These are phyloP conservation scores for Abrostola tripartita DNA, from an alignment of 2,888 invertebrate genomes.

Conservation along the genomic window DNA sequence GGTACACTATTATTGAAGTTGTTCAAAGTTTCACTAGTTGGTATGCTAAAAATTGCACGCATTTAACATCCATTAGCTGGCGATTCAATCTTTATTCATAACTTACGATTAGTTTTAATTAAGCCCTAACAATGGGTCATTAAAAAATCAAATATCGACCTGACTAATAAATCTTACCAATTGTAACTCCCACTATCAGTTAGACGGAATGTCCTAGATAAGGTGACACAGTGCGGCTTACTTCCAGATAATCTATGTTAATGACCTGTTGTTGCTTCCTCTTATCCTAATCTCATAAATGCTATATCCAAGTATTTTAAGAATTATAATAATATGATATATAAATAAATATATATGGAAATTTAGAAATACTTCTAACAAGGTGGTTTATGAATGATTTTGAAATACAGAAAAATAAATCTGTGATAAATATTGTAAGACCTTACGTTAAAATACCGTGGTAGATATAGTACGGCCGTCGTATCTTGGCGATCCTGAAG, in stretches of 20 bases:
- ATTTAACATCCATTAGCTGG: background rate
- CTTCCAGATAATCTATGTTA: constrained; percentile 28
- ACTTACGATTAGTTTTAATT: background rate
- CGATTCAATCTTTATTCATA: background rate
- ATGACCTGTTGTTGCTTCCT: constrained; percentile 31
- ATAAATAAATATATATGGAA: no score
- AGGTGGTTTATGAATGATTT: no score
- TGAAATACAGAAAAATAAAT: no score
- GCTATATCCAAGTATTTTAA: no score
- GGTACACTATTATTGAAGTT: background rate
- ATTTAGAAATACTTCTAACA: no score
- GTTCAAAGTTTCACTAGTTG: background rate
- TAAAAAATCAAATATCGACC: background rate
- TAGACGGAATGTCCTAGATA: constrained; percentile 36
- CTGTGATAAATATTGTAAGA: no score
- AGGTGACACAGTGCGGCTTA: constrained; percentile 27
- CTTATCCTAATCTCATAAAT: constrained; percentile 25
- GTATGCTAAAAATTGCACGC: background rate
- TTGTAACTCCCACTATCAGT: background rate
- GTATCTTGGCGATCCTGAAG: no score
- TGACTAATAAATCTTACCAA: background rate
- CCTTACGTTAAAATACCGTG: no score
- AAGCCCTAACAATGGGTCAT: background rate
- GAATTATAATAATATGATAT: no score
- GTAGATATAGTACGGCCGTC: no score